Percentiles rank a stretch among this genome's conserved stretches.
Conservation (phyloP, 64 coral and sea anemone species). For the Montipora efflorescens region DNA sequence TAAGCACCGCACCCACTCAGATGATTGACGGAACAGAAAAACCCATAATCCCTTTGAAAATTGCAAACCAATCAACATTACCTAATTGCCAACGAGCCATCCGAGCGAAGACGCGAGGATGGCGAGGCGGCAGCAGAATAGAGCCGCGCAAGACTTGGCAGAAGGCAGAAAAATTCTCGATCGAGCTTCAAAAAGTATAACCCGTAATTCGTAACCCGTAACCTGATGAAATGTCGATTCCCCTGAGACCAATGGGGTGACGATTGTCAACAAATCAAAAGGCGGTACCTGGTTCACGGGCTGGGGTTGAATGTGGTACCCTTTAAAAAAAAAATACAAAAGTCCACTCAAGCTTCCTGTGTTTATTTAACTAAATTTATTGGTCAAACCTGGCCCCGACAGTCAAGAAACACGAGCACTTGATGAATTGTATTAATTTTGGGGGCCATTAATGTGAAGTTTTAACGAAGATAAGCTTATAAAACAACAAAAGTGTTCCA, state of each 20-base stretch:
- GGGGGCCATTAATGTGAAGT: too few relatives aligned
- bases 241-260: not conserved
- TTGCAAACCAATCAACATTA: conserved; percentile 4
- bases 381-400: too few relatives aligned
- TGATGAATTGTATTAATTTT: too few relatives aligned
- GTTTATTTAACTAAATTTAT: not conserved
- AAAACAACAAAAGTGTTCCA: conserved; percentile 1
- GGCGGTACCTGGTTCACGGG: not conserved
- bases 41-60: not conserved
- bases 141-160: not conserved
- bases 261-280: not conserved
- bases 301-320: not conserved
- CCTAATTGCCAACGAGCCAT: not conserved
- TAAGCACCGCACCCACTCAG: not conserved
- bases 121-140: not conserved
- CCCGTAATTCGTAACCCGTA: not conserved
- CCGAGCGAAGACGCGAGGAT: conserved; percentile 3
- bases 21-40: not conserved
- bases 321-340: not conserved
- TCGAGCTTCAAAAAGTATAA: not conserved
- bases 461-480: too few relatives aligned
- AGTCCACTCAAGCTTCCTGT: not conserved
- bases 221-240: not conserved
- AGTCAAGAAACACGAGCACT: too few relatives aligned
- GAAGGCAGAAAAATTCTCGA: not conserved